Base-by-base conservation (phyloP, 2,113 vertebrate species). In the Brevimyrus niger region DNA sequence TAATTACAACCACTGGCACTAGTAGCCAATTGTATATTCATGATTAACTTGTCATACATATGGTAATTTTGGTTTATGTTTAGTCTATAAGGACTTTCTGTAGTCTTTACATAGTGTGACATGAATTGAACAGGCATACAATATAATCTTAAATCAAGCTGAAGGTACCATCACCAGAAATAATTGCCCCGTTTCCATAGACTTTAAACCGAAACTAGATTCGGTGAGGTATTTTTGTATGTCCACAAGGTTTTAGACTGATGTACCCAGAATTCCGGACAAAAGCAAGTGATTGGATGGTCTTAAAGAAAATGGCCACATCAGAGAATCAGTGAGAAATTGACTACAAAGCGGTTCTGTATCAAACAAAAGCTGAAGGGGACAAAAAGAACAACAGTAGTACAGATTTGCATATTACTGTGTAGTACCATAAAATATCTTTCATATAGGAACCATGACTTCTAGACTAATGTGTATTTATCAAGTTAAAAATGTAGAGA, bases 401-500 rank as follows among this genome's bases (percentile, higher is more conserved):
- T 19, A 38, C 31, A 42, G 73, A 17, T 80, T 80, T 80, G 35
- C 35, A 42, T 42, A 80, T 19, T 38, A 42, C 73, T 80, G 35
- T 35, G 31, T 80, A 19, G 51, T 65, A 88, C 11, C 19, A 47
- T 51, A 27, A 53, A 10, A 84, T 84, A 8, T 42, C 21, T 84
- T 47, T 51, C n/a, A 19, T 17, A 53, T 86, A 53, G 15, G 85
- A 86, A 53, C 23, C 13, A 51, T 46, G 85, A 17, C 48, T 17
- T 51, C 48, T 86, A 46, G 23, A n/a, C 3, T n/a, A 86, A 86
- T 15, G 38, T 35, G 21, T 84, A 10, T 23, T 46, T 2, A n/a
- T 47, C 87, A 89, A 90, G 51, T 90, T 91, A 27, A 69, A 27
- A 69, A 69, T 11, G n/a, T 31, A 69, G n/a, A 31, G 61, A 69